Evolutionary conservation across 2,113 vertebrate species (phyloP).

Genomic region (Petrocephalus zakoni): DNA sequence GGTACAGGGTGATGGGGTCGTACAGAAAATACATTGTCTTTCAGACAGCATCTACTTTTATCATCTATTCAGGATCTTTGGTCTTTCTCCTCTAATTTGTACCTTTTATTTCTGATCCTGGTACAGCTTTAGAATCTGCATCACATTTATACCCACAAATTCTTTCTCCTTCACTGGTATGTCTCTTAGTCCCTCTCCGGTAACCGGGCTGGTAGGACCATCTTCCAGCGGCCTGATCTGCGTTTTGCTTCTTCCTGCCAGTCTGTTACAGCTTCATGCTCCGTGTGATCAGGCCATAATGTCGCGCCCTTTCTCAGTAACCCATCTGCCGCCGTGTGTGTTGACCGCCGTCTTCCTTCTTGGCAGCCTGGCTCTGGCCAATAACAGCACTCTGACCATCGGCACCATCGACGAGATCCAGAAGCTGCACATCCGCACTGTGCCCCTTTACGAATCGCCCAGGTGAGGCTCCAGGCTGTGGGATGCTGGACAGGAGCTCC

Average conservation of each 20-base stretch:
- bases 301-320: neutral
- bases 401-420: slow-evolving; percentile 98
- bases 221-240: neutral
- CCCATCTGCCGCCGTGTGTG: neutral
- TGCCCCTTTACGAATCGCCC: slow-evolving; percentile 91
- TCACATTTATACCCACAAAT: neutral
- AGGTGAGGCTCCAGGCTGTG: slow-evolving; percentile 62
- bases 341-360: neutral
- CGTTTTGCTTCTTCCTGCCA: neutral
- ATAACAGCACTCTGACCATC: slow-evolving; percentile 97
- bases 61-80: neutral
- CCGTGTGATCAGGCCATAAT: neutral
- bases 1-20: neutral
- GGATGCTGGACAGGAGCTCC: neutral
- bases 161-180: neutral
- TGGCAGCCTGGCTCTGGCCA: slow-evolving; percentile 83
- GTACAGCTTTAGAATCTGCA: neutral
- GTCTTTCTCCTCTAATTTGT: neutral
- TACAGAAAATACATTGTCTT: neutral
- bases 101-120: neutral
- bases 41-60: neutral
- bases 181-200: neutral
- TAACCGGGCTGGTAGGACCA: neutral
- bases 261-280: neutral
- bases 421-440: slow-evolving; percentile 95